Evolutionary conservation across 2,113 vertebrate species (phyloP).

Genomic region (Lepisosteus oculatus): DNA sequence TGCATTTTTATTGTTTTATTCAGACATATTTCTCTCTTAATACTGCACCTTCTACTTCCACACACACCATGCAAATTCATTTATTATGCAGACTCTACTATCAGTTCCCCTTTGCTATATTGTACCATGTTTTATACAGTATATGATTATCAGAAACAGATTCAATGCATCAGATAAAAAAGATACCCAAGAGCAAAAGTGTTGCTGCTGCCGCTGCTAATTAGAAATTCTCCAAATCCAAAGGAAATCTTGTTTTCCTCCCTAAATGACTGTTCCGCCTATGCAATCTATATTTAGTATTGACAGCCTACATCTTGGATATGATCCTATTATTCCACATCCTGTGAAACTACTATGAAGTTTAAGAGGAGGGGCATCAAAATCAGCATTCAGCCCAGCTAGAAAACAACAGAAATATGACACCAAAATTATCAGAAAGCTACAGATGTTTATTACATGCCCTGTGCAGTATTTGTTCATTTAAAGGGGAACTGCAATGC

Average conservation of each 20-base stretch:
- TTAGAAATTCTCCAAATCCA: slow-evolving; percentile 21
- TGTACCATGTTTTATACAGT: not conserved
- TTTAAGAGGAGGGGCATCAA: slow-evolving; percentile 17
- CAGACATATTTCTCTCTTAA: not conserved
- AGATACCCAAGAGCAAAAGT: not conserved
- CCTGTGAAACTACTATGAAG: slow-evolving; percentile 28
- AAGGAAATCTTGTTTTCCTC: slow-evolving; percentile 32
- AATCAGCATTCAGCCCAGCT: not conserved
- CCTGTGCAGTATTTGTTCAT: no score
- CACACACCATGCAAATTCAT: no score
- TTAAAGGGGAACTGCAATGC: no score
- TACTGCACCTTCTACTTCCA: not conserved
- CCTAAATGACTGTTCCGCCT: slow-evolving; percentile 31
- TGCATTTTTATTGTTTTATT: not conserved
- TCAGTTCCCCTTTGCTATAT: not conserved
- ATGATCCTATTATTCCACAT: slow-evolving; percentile 39
- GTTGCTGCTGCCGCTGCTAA: slow-evolving; percentile 15
- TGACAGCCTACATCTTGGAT: slow-evolving; percentile 41
- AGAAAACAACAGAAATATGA: no score
- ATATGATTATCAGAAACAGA: slow-evolving; percentile 7
- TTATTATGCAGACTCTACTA: not conserved
- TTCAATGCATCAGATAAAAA: slow-evolving; percentile 1
- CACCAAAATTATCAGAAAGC: no score
- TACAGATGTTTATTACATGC: no score
- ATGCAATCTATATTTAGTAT: slow-evolving; percentile 35